These are phyloP conservation scores for Drosophila monieri DNA, from an alignment of 2,888 invertebrate species.

Conservation along the genomic window DNA sequence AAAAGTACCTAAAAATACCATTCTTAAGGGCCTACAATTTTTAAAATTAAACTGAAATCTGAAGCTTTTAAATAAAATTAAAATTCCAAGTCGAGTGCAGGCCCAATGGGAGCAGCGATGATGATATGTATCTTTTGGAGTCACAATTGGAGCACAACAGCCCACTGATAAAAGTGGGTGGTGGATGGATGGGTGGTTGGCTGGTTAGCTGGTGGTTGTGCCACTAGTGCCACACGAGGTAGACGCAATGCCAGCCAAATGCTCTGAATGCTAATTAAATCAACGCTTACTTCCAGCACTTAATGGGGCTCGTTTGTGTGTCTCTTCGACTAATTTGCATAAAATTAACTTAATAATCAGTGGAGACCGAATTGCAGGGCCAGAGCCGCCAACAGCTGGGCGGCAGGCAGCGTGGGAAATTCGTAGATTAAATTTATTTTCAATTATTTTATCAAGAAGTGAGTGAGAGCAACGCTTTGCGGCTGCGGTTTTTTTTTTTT, in stretches of 20 bases:
- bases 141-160: conserved; percentile 68
- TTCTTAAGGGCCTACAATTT: not conserved
- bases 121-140: conserved; percentile 50
- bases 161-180: conserved; percentile 20
- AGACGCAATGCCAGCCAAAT: conserved; percentile 35
- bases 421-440: conserved; percentile 73
- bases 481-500: conserved; percentile 61
- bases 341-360: conserved; percentile 75
- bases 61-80: not conserved
- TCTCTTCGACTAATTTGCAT: conserved; percentile 62
- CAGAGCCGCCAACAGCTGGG: too few species aligned
- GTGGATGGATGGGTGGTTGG: not conserved
- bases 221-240: conserved; percentile 5
- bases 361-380: conserved; percentile 54
- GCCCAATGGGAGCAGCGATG: conserved; percentile 26
- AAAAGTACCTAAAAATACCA: too few species aligned
- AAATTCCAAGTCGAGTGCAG: conserved; percentile 51
- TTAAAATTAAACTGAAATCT: not conserved
- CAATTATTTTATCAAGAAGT: conserved; percentile 76
- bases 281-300: not conserved
- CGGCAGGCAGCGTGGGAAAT: conserved; percentile 68
- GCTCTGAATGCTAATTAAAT: conserved; percentile 67
- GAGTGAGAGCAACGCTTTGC: conserved; percentile 58
- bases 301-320: conserved; percentile 22
- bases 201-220: not conserved